Evolutionary conservation across 1,140 invertebrate species (phyloP).

Genomic region (Dinoponera quadriceps): DNA sequence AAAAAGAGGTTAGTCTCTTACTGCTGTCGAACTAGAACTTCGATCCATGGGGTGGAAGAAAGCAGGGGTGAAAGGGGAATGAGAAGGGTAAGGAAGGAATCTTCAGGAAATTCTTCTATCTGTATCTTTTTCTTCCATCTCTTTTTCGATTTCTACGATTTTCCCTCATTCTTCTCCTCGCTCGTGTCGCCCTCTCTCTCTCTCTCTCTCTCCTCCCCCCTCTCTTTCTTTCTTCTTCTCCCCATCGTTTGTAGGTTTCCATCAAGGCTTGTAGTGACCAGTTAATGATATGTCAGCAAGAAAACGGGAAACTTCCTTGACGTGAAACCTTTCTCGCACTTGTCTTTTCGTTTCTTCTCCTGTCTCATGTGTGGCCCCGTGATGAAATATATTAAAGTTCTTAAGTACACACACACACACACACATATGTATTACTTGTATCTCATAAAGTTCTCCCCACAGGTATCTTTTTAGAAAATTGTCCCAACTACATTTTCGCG

Average conservation of each 20-base stretch:
- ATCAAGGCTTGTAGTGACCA: conserved; percentile 78
- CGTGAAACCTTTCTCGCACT: conserved; percentile 35
- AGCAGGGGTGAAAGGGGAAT: conserved; percentile 24
- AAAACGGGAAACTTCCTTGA: conserved; percentile 54
- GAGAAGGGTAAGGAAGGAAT: conserved; percentile 41
- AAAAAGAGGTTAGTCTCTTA: conserved; percentile 62
- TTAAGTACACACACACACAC: too few species aligned
- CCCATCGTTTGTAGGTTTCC: conserved; percentile 16
- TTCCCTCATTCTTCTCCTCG: conserved; percentile 54
- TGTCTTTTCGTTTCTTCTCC: conserved; percentile 21
- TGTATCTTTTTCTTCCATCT: conserved; percentile 1
- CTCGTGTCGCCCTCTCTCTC: conserved; percentile 50
- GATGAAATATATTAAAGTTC: too few species aligned
- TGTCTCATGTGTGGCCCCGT: background rate
- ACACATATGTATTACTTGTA: too few species aligned
- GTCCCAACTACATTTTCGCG: background rate
- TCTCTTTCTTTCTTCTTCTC: conserved; percentile 56
- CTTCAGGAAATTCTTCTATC: conserved; percentile 41
- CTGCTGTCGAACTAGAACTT: conserved; percentile 76
- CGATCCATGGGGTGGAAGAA: conserved; percentile 73
- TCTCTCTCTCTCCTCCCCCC: conserved; percentile 26
- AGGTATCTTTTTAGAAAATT: conserved; percentile 29
- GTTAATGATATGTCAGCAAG: conserved; percentile 72
- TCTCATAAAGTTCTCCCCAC: background rate
- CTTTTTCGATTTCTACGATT: conserved; percentile 41